Percentiles rank a stretch among this genome's conserved stretches.
Evolutionary conservation across 2,113 vertebrate species (phyloP).

Genomic region (Cranoglanis bouderius): DNA sequence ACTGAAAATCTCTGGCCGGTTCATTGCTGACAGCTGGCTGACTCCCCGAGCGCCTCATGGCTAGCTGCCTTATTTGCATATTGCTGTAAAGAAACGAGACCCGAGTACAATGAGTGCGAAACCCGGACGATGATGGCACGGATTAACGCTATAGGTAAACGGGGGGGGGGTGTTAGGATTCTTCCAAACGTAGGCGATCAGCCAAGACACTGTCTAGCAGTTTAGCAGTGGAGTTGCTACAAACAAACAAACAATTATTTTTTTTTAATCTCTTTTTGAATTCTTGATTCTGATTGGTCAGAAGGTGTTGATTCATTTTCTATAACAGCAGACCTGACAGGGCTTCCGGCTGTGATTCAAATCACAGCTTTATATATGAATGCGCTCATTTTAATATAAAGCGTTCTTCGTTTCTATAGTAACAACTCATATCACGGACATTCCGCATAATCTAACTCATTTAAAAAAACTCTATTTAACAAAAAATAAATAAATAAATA

Average conservation of each 20-base stretch:
- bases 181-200: not conserved
- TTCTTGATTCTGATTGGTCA: not conserved
- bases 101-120: not conserved
- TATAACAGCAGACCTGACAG: not conserved
- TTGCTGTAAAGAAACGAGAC: not conserved
- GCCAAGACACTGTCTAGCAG: not conserved
- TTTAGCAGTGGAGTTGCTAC: not conserved
- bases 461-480: not conserved
- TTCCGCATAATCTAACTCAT: not conserved
- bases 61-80: not conserved
- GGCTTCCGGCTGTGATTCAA: not conserved
- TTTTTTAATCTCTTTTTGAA: not conserved
- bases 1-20: not conserved
- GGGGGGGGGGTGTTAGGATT: too few relatives aligned
- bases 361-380: not conserved
- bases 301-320: not conserved
- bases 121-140: not conserved
- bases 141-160: not conserved
- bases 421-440: not conserved
- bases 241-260: not conserved
- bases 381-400: not conserved
- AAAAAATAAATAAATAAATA: too few relatives aligned
- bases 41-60: not conserved
- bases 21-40: not conserved
- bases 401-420: not conserved